Evolutionary conservation across 2,888 invertebrate species (phyloP).

Genomic region (Axea sp.): DNA sequence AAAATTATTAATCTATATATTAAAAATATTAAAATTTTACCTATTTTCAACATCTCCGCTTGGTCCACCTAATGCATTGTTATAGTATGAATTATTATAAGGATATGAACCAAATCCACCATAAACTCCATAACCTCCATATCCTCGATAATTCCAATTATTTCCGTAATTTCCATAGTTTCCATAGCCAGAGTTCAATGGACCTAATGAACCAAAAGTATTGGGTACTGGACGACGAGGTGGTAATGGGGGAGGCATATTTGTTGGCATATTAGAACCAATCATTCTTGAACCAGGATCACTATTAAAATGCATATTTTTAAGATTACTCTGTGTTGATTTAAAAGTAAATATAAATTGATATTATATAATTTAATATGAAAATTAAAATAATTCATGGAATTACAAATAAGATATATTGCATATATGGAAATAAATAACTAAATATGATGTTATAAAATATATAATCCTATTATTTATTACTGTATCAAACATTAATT

Average conservation of each 20-base stretch:
- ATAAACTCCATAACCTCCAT: conserved; percentile 78
- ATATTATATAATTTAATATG: not conserved
- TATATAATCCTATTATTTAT: too few species aligned
- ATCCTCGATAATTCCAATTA: conserved; percentile 75
- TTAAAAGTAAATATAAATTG: too few species aligned
- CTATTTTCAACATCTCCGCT: conserved; percentile 84
- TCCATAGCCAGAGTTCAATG: conserved; percentile 71
- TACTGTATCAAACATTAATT: too few species aligned
- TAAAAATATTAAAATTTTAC: conserved; percentile 71
- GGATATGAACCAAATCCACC: conserved; percentile 80
- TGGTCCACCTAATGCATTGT: conserved; percentile 69
- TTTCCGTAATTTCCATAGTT: conserved; percentile 72
- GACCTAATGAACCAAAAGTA: conserved; percentile 63
- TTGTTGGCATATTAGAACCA: conserved; percentile 49
- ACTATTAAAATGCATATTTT: not conserved
- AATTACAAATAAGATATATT: too few species aligned
- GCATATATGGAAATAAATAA: too few species aligned
- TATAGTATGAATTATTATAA: conserved; percentile 63
- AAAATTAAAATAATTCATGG: too few species aligned
- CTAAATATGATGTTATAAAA: too few species aligned
- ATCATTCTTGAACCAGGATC: conserved; percentile 51
- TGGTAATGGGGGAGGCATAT: conserved; percentile 73
- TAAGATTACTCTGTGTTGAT: too few species aligned
- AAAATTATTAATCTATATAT: too few species aligned
- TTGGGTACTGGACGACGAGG: conserved; percentile 68